These are phyloP conservation scores for Otocyon megalotis DNA, from an alignment of 2,113 vertebrate species.

Conservation along the genomic window DNA sequence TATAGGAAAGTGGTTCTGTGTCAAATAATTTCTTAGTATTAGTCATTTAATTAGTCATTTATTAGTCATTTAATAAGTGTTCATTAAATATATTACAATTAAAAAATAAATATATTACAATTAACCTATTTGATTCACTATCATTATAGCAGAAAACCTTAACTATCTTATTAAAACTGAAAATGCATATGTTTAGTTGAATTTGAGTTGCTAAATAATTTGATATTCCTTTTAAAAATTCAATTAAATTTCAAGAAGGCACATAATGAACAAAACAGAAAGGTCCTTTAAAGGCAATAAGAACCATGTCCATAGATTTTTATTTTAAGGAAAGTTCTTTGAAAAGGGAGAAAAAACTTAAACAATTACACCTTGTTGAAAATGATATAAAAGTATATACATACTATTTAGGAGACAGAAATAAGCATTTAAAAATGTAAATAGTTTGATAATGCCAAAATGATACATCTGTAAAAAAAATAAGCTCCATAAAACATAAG, in stretches of 20 bases:
- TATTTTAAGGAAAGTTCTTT: slow-evolving; percentile 25
- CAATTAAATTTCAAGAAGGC: neutral
- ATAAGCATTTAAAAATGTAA: neutral
- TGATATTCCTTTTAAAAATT: slow-evolving; percentile 37
- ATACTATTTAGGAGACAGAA: neutral
- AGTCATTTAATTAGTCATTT: neutral
- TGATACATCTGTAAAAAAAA: slow-evolving; percentile 14
- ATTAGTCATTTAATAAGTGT: neutral
- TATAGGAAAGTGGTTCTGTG: neutral
- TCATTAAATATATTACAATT: neutral
- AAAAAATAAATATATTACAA: neutral
- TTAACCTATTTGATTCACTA: neutral
- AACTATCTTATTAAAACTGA: slow-evolving; percentile 31
- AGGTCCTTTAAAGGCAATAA: neutral
- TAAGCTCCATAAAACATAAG: neutral
- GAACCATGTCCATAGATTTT: neutral
- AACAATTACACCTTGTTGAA: slow-evolving; percentile 21
- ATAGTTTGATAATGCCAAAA: neutral
- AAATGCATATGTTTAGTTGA: neutral
- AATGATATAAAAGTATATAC: neutral
- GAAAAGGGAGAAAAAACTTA: neutral
- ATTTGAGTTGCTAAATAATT: slow-evolving; percentile 17
- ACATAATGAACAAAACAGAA: neutral
- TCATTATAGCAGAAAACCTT: neutral
- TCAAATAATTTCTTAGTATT: slow-evolving; percentile 16